A percentile compares a stretch with the other conserved stretches of the same genome.
These are phyloP conservation scores for Dolichotis patagonum DNA, from an alignment of 2,113 vertebrate genomes.

Conservation along the genomic window DNA sequence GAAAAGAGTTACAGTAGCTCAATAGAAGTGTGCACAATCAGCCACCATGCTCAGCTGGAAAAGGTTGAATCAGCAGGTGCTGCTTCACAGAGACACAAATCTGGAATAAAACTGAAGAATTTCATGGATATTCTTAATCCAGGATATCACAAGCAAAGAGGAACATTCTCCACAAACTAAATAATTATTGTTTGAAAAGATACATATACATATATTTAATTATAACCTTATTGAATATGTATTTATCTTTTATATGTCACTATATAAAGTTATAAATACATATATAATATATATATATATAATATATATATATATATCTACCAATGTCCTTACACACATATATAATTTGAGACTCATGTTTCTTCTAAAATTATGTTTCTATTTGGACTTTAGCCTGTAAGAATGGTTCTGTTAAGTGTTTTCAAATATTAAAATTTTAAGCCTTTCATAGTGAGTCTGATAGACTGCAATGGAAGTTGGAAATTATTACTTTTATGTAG, in stretches of 20 bases:
- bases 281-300: neutral
- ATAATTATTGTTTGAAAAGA: neutral
- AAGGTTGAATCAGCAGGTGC: neutral
- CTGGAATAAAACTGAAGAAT: neutral
- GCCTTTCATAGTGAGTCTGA: neutral
- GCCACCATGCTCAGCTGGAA: neutral
- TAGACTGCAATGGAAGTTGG: neutral
- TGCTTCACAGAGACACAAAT: neutral
- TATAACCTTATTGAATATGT: neutral
- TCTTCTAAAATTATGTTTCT: neutral
- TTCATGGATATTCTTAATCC: neutral
- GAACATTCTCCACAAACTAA: neutral
- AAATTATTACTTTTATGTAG: neutral
- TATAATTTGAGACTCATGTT: neutral
- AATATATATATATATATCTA: no score
- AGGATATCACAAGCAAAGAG: neutral
- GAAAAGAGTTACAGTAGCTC: neutral
- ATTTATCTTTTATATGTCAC: neutral
- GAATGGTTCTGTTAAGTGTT: neutral
- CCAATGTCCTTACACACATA: neutral
- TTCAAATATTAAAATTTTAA: neutral
- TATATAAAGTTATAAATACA: neutral
- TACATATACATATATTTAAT: neutral
- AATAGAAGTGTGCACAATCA: neutral
- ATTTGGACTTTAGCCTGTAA: conserved; percentile 25